Conservation (phyloP, 1,140 invertebrate genomes). For the Conopomorpha cramerella region DNA sequence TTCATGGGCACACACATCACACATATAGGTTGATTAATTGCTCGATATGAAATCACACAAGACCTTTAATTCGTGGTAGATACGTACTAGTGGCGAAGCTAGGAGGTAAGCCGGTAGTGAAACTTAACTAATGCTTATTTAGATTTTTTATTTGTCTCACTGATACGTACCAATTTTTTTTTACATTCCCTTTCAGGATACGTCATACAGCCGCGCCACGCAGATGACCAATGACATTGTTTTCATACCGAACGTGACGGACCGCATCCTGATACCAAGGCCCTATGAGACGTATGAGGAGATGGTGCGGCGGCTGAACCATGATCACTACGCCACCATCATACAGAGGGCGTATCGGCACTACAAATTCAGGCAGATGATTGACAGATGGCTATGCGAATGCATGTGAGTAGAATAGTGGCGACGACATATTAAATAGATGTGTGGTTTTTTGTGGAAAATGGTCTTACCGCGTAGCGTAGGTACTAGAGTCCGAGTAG, state of each 20-base stretch:
- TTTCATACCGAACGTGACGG: conserved; percentile 47
- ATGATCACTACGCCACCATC: conserved; percentile 38
- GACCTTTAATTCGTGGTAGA: too few relatives aligned
- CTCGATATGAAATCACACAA: too few relatives aligned
- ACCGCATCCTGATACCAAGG: conserved; percentile 43
- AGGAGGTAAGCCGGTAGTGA: too few relatives aligned
- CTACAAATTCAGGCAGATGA: conserved; percentile 22
- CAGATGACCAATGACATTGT: conserved; percentile 42
- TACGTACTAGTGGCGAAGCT: too few relatives aligned
- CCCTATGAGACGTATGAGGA: conserved; percentile 50
- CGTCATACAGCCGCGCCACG: conserved; percentile 22
- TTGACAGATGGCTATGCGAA: conserved; percentile 22
- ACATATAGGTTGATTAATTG: too few relatives aligned
- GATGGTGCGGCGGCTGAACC: conserved; percentile 24
- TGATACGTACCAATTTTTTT: too few relatives aligned
- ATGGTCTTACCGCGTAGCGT: too few relatives aligned
- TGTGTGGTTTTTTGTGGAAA: neutral
- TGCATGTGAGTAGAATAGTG: conserved; percentile 15
- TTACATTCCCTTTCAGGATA: conserved; percentile 17
- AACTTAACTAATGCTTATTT: too few relatives aligned
- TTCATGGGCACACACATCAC: too few relatives aligned
- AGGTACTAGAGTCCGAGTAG: too few relatives aligned
- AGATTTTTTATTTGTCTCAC: too few relatives aligned
- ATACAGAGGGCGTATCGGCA: conserved; percentile 57
- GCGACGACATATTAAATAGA: neutral